A percentile compares a stretch with the other conserved stretches of the same genome.
These are phyloP conservation scores for Neodiprion lecontei DNA, from an alignment of 1,140 invertebrate genomes.

Conservation along the genomic window DNA sequence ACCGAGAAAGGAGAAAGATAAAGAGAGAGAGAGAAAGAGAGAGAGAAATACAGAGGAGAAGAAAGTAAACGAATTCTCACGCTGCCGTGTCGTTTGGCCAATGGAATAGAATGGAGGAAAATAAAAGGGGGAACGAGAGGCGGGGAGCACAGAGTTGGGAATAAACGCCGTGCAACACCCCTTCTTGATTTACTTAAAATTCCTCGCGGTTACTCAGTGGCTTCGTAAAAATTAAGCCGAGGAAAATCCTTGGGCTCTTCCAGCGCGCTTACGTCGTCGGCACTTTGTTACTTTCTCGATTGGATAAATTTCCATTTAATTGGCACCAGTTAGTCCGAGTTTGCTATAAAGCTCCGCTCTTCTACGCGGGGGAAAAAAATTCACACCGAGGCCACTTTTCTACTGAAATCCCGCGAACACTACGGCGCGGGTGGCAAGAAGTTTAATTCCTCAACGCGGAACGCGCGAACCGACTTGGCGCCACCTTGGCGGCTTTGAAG, in stretches of 20 bases:
- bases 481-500: conserved; percentile 28
- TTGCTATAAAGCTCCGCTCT: too few species aligned
- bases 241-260: not conserved
- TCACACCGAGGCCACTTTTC: too few species aligned
- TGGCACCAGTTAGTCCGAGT: not conserved
- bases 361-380: too few species aligned
- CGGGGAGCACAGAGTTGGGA: conserved; percentile 15
- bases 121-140: conserved; percentile 21
- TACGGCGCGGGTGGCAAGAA: not conserved
- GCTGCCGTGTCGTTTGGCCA: conserved; percentile 37
- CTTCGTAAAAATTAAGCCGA: conserved; percentile 15
- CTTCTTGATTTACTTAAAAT: conserved; percentile 16
- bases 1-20: not conserved
- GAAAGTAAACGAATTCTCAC: conserved; percentile 48
- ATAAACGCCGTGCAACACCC: not conserved
- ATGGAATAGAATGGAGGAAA: conserved; percentile 46
- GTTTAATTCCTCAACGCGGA: conserved; percentile 8
- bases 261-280: not conserved
- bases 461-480: conserved; percentile 26
- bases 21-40: conserved; percentile 39
- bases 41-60: conserved; percentile 1
- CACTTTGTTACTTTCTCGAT: conserved; percentile 7
- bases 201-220: conserved; percentile 13
- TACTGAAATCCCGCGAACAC: not conserved
- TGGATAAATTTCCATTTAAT: conserved; percentile 8